Evolutionary conservation across 2,797 vertebrate species (phyloP).

Genomic region (Decapterus maruadsi): DNA sequence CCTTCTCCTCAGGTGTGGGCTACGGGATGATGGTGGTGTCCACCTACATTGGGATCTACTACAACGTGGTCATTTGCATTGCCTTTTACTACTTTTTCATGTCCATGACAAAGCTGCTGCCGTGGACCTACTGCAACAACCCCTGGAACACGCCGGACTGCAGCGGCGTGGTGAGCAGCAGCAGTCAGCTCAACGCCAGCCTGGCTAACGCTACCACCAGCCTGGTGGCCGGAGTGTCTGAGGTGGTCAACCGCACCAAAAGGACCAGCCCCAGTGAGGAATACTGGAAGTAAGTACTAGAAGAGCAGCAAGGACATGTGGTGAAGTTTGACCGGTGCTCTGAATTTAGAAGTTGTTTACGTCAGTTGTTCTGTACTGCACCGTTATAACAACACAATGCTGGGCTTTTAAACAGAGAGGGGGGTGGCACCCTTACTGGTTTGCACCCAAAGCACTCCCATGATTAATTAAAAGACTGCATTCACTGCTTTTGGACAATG

Average conservation of each 20-base stretch:
- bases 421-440: too few relatives aligned
- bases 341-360: background rate
- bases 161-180: conserved; percentile 84
- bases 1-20: conserved; percentile 89
- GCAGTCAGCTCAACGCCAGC: conserved; percentile 79
- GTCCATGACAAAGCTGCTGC: conserved; percentile 95
- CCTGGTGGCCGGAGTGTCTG: conserved; percentile 82
- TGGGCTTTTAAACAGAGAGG: too few relatives aligned
- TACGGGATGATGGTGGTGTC: conserved; percentile 99
- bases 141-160: conserved; percentile 95
- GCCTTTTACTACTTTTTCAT: conserved; percentile 99
- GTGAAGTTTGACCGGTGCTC: background rate
- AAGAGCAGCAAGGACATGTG: background rate
- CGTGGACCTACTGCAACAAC: conserved; percentile 99
- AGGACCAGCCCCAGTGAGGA: conserved; percentile 99
- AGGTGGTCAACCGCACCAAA: conserved; percentile 90
- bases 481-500: too few relatives aligned
- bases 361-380: background rate
- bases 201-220: conserved; percentile 71
- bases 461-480: too few relatives aligned
- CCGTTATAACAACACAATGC: too few relatives aligned
- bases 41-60: conserved; percentile 98
- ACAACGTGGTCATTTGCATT: conserved; percentile 99
- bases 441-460: too few relatives aligned
- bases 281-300: conserved; percentile 93